Conservation (phyloP, 2,113 vertebrate genomes). For the Pseudonaja textilis region DNA sequence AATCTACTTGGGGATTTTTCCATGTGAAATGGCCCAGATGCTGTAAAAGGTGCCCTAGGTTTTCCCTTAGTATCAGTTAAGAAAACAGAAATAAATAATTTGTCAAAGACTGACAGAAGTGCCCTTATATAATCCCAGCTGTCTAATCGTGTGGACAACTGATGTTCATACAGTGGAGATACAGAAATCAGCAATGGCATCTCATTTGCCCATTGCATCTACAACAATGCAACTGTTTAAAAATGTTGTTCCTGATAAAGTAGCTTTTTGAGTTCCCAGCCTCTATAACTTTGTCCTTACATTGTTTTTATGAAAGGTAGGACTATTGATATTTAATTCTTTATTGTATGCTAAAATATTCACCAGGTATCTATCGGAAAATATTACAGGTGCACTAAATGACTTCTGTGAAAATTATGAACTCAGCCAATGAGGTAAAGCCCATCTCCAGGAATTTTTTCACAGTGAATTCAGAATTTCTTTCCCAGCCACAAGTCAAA, state of each 20-base stretch:
- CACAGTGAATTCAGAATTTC: conserved; percentile 35
- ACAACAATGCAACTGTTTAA: not conserved
- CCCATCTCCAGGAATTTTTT: conserved; percentile 32
- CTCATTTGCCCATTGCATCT: not conserved
- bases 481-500: conserved; percentile 21
- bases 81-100: not conserved
- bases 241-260: not conserved
- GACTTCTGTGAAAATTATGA: conserved; percentile 6
- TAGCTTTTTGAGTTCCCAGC: not conserved
- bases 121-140: not conserved
- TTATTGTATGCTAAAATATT: not conserved
- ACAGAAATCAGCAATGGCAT: not conserved
- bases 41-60: not conserved
- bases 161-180: not conserved
- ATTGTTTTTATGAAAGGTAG: not conserved
- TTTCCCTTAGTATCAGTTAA: not conserved
- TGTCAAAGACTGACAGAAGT: not conserved
- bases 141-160: not conserved
- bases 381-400: conserved; percentile 1
- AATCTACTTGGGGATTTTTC: not conserved
- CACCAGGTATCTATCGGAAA: conserved; percentile 5
- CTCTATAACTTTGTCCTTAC: not conserved
- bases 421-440: conserved; percentile 29
- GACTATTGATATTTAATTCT: not conserved
- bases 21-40: not conserved